Percentiles rank a stretch among this genome's conserved stretches.
phyloP scores from a whole-genome alignment of 2,113 vertebrate species.

The Orcinus orca region DNA sequence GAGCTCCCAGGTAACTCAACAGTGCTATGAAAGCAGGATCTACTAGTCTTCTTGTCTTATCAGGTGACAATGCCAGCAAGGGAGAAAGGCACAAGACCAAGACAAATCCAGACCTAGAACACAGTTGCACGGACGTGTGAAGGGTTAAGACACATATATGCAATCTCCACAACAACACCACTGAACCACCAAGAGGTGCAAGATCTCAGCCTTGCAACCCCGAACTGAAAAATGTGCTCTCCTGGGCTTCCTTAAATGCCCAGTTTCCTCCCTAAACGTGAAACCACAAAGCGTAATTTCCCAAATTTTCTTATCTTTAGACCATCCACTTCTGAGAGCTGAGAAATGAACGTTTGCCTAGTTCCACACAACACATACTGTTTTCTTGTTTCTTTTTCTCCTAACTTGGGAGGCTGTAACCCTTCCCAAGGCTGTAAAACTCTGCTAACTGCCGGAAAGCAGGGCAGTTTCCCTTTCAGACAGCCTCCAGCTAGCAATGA shows the following conservation, averaged over 20 bases:
- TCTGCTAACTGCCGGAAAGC: not conserved
- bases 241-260: not conserved
- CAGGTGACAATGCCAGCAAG: not conserved
- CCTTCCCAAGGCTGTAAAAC: not conserved
- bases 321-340: not conserved
- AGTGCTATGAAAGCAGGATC: not conserved
- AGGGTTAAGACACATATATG: not conserved
- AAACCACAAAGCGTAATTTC: not conserved
- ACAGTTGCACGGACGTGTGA: fast-evolving
- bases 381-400: not conserved
- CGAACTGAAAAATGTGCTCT: not conserved
- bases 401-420: not conserved
- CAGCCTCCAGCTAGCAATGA: not conserved
- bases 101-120: not conserved
- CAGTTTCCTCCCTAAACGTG: not conserved
- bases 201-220: not conserved
- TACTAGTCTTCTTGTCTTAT: not conserved
- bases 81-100: not conserved
- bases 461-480: not conserved
- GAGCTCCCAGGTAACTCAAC: not conserved
- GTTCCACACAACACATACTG: not conserved
- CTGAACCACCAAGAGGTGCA: not conserved
- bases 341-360: not conserved
- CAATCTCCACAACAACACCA: not conserved
- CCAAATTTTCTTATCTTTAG: not conserved